phyloP scores from a whole-genome alignment of 2,888 invertebrate species.

The Eristalis intricaria region DNA sequence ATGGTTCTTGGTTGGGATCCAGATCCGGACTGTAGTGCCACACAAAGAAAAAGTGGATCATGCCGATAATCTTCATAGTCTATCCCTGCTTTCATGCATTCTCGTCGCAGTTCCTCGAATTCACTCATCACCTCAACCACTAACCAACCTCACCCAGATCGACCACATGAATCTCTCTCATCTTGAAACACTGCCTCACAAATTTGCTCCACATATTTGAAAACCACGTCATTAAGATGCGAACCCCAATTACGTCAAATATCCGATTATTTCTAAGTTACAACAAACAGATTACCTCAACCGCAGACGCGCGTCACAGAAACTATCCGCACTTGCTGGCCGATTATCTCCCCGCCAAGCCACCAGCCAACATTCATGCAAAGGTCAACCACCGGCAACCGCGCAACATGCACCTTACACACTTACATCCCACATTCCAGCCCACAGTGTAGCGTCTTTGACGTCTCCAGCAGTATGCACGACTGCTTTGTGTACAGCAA shows the following conservation, averaged over 20 bases:
- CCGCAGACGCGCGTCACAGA: neutral
- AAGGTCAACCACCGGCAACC: conserved; percentile 17
- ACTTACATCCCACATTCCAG: neutral
- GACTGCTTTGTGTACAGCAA: neutral
- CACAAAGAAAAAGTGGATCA: too few species aligned
- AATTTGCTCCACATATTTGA: neutral
- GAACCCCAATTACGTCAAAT: neutral
- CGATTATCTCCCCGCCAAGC: neutral
- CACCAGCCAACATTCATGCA: neutral
- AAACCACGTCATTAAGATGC: neutral
- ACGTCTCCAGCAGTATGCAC: neutral
- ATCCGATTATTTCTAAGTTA: neutral
- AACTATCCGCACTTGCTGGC: neutral
- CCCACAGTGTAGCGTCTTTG: neutral
- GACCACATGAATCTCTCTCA: neutral
- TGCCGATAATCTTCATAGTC: too few species aligned
- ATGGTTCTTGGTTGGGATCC: too few species aligned
- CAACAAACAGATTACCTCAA: neutral
- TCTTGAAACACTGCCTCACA: neutral
- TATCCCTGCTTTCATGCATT: too few species aligned
- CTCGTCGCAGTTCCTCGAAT: too few species aligned
- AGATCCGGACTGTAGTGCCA: too few species aligned
- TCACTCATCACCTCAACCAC: neutral
- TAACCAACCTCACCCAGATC: neutral
- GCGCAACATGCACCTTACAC: neutral